Conservation (phyloP, 2,888 invertebrate genomes). For the Parnassius glacialis region DNA sequence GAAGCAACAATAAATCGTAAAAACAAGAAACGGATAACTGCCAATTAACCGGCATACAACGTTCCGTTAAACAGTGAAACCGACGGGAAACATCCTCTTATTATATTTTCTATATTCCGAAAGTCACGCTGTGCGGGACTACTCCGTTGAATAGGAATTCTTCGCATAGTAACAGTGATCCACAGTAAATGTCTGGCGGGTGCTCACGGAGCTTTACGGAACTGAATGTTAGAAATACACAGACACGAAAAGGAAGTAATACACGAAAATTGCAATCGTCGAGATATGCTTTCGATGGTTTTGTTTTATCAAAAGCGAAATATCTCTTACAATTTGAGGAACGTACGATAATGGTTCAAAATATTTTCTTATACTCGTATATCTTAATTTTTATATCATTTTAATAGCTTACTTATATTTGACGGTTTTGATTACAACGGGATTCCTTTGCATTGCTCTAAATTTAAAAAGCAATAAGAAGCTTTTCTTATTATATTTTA, state of each 20-base stretch:
- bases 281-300: not conserved
- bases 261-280: not conserved
- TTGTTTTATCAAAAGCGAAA: not conserved
- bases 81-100: no score
- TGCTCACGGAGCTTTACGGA: not conserved
- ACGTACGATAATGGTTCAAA: not conserved
- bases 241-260: not conserved
- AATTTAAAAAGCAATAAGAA: no score
- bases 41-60: no score
- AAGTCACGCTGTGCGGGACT: not conserved
- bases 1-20: no score
- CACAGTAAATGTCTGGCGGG: not conserved
- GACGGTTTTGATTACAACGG: no score
- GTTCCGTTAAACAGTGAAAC: no score
- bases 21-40: no score
- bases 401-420: no score
- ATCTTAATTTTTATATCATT: no score
- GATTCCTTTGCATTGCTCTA: no score
- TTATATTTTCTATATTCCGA: not conserved
- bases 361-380: no score
- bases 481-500: no score
- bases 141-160: not conserved
- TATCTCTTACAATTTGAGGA: not conserved
- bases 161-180: not conserved
- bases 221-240: not conserved